These are phyloP conservation scores for Aurelia aurita DNA, from an alignment of 30 jellyfish, hydroid and myxozoan species.

Conservation along the genomic window DNA sequence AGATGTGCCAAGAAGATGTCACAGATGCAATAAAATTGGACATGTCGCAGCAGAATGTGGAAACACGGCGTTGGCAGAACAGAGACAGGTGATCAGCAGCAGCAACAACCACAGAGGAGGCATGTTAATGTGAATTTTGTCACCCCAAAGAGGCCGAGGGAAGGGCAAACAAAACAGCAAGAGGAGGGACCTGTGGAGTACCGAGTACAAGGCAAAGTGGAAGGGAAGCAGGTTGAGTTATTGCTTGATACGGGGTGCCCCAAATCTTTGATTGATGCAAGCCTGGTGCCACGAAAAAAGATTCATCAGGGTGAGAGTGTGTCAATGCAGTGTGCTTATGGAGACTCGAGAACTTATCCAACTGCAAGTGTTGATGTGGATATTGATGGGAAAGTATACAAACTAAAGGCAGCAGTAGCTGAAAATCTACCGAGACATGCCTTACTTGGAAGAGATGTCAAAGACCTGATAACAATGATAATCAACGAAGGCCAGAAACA, in stretches of 20 bases:
- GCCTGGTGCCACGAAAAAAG: background rate
- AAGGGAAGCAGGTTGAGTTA: too few relatives aligned
- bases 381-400: background rate
- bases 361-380: background rate
- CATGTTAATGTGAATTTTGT: background rate
- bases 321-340: background rate
- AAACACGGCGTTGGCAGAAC: background rate
- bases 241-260: too few relatives aligned
- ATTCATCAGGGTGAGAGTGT: background rate
- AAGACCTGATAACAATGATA: background rate
- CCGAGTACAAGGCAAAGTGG: too few relatives aligned
- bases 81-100: background rate
- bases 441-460: background rate
- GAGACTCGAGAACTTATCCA: background rate
- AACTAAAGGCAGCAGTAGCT: background rate
- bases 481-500: background rate
- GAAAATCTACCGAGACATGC: background rate
- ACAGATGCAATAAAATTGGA: background rate
- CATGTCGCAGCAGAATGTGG: conserved; percentile 22
- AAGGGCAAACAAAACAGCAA: background rate
- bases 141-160: background rate
- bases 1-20: conserved; percentile 32
- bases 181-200: too few relatives aligned
- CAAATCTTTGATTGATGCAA: too few relatives aligned
- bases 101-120: background rate